Base-by-base conservation (phyloP, 2,888 invertebrate species). In the Epistrophella euchroma region DNA sequence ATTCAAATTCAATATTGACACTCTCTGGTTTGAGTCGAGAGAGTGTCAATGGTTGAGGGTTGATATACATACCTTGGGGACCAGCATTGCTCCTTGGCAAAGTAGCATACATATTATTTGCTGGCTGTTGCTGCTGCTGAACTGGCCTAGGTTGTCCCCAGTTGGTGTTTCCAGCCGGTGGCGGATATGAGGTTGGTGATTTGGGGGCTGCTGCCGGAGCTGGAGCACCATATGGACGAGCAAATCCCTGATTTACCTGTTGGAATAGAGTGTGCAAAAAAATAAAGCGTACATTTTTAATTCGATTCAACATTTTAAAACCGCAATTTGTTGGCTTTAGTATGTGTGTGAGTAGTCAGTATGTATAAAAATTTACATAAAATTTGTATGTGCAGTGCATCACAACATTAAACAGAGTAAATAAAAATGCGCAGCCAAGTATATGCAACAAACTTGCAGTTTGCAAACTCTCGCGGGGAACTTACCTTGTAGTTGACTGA, bases 121-220 rank as follows among this genome's bases (percentile, higher is more conserved):
- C 84, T 43, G 71, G 86, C 74, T 81, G 75, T 35, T 62, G 62
- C 43, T 60, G 89, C 88, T 75, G 89, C 6, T 72, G 88, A 66
- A 88, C 88, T 77, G 88, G 89, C 58, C 74, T 82, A 40, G 73
- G 56, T 60, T 88, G 88, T 62, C 88, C 88, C 89, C 89, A 89
- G 75, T 88, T 90, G 32, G 35, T 66, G 66, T 66, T 66, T 32
- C 19, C 47, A 32, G 43, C 76, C 64, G 89, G 89, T 88, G 92
- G 92, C 88, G 92, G 92, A 89, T 92, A 93, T 72, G 91, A 88
- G 32, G 91, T 90, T 76, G 91, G 91, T 17, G 91, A 91, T 89
- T 91, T 91, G 73, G 92, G 91, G 75, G 91, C 90, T 81, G 91
- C 90, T 43, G 89, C 89, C 50, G 90, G 89, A 43, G 85, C 84